A percentile compares a stretch with the other conserved stretches of the same genome.
Conservation (phyloP, 2,113 vertebrate genomes). For the Arvicanthis niloticus region DNA sequence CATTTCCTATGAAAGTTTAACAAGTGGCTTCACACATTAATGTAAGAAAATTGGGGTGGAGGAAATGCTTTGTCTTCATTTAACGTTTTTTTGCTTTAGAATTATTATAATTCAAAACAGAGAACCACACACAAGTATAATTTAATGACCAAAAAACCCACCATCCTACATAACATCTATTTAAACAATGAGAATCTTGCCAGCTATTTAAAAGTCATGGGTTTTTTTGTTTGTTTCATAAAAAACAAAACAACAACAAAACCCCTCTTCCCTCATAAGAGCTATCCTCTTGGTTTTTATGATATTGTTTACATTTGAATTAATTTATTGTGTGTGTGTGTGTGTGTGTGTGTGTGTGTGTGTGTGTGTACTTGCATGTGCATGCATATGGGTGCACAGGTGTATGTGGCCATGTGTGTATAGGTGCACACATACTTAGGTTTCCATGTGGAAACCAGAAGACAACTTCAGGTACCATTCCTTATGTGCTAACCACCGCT, state of each 20-base stretch:
- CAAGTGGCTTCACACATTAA: conserved; percentile 31
- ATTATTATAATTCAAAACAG: not conserved
- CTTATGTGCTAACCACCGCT: too few species aligned
- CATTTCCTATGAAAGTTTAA: conserved; percentile 16
- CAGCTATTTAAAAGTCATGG: not conserved
- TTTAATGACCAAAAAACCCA: not conserved
- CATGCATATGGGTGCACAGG: not conserved
- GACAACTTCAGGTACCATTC: not conserved
- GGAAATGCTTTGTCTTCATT: not conserved
- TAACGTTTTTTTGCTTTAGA: not conserved
- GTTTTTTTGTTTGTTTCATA: not conserved
- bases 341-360: not conserved
- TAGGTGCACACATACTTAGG: not conserved
- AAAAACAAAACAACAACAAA: not conserved
- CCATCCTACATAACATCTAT: not conserved
- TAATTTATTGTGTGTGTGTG: not conserved
- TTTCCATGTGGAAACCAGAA: not conserved
- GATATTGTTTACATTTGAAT: not conserved
- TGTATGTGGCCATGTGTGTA: too few species aligned
- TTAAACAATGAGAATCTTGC: not conserved
- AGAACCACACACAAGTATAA: not conserved
- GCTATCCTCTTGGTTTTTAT: not conserved
- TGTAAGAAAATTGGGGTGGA: not conserved
- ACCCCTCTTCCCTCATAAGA: not conserved
- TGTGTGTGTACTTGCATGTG: not conserved